These are phyloP conservation scores for Mirza zaza DNA, from an alignment of 2,113 vertebrate species.

Conservation along the genomic window DNA sequence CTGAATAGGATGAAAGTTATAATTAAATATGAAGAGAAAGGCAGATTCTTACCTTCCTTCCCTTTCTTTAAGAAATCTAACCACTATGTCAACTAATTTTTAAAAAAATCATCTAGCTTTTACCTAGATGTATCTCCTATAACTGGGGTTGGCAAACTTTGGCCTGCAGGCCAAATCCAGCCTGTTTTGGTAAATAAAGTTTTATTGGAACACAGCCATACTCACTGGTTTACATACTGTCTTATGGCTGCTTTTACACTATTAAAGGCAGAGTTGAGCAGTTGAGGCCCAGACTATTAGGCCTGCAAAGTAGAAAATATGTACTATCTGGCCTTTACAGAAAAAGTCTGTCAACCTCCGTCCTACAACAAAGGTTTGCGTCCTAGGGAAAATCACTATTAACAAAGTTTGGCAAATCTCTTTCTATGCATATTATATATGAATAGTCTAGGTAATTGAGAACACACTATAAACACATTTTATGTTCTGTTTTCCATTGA, in stretches of 20 bases:
- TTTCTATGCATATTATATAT: not conserved
- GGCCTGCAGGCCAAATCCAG: not conserved
- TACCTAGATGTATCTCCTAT: not conserved
- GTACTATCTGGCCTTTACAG: slow-evolving; percentile 26
- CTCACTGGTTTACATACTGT: not conserved
- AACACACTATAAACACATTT: not conserved
- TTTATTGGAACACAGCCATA: not conserved
- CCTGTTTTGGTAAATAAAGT: not conserved
- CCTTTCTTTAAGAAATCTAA: slow-evolving; percentile 29
- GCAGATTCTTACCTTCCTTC: not conserved
- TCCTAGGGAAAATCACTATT: not conserved
- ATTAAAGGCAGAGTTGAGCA: not conserved
- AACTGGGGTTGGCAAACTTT: not conserved
- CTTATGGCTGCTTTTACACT: not conserved
- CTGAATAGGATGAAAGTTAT: not conserved
- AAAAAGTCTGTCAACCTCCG: not conserved
- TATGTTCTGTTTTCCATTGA: not conserved
- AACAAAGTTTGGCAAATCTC: not conserved
- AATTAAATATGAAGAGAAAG: slow-evolving; percentile 31
- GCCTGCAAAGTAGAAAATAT: not conserved
- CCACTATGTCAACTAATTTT: not conserved
- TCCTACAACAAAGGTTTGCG: not conserved
- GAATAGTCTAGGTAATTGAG: not conserved
- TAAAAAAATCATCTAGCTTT: not conserved
- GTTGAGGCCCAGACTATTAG: not conserved